These are phyloP conservation scores for Brachionichthys hirsutus DNA, from an alignment of 2,113 vertebrate genomes.

Conservation along the genomic window DNA sequence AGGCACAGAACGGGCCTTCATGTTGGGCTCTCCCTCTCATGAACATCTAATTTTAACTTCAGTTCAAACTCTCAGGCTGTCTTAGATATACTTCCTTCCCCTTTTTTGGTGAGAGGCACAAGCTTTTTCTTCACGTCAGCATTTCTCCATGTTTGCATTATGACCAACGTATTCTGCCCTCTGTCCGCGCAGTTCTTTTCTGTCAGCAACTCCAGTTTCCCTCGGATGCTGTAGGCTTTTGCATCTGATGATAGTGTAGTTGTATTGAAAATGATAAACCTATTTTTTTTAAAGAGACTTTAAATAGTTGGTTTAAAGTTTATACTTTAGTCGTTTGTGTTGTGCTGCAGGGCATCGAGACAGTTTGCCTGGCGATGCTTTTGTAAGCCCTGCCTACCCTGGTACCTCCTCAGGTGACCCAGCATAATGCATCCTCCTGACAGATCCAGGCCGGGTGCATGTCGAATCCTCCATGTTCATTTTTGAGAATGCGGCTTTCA, in stretches of 20 bases:
- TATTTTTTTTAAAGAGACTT: slow-evolving; percentile 64
- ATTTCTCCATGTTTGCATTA: background rate
- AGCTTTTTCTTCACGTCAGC: slow-evolving; percentile 18
- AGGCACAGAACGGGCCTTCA: background rate
- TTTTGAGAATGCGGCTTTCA: slow-evolving; percentile 47
- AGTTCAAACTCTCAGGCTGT: slow-evolving; percentile 4
- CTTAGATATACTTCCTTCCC: background rate
- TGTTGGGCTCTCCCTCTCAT: background rate
- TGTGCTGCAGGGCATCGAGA: slow-evolving; percentile 34
- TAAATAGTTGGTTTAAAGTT: slow-evolving; percentile 37
- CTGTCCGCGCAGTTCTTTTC: slow-evolving; percentile 6
- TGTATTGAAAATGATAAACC: slow-evolving; percentile 38
- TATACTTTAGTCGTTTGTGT: slow-evolving; percentile 38
- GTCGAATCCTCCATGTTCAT: slow-evolving; percentile 49
- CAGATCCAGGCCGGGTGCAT: slow-evolving; percentile 67
- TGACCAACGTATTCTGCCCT: background rate
- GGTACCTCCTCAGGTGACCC: slow-evolving; percentile 78
- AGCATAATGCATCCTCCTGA: slow-evolving; percentile 67
- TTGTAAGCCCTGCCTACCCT: slow-evolving; percentile 61
- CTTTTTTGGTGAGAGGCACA: background rate
- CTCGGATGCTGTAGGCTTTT: slow-evolving; percentile 41
- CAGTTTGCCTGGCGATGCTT: slow-evolving; percentile 53
- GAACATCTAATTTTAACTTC: background rate
- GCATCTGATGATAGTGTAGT: slow-evolving; percentile 45
- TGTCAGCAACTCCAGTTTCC: slow-evolving; percentile 44